Percentiles rank a stretch among this genome's conserved stretches.
phyloP scores from a whole-genome alignment of 2,888 invertebrate genomes.

The Myathropa florea region DNA sequence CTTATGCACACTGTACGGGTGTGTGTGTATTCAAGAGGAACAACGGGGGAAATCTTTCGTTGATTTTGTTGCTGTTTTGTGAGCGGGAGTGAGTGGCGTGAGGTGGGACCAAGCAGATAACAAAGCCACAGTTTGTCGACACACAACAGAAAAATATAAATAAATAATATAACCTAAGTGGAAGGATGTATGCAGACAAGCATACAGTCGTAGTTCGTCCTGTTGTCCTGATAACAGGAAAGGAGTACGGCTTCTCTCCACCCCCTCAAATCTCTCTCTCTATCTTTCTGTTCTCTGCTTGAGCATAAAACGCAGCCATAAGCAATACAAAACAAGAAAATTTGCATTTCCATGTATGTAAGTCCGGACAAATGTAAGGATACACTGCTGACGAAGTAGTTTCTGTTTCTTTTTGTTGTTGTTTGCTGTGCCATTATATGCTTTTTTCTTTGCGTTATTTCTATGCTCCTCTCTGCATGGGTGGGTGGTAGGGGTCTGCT shows the following conservation, averaged over 20 bases:
- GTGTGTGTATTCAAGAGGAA: too few relatives aligned
- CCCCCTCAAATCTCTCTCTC: neutral
- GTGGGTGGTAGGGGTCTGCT: neutral
- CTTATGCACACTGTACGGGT: too few relatives aligned
- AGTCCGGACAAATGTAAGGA: conserved; percentile 62
- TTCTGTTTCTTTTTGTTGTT: conserved; percentile 34
- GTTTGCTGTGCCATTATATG: conserved; percentile 3
- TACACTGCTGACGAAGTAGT: conserved; percentile 69
- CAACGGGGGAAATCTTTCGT: conserved; percentile 31
- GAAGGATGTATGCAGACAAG: conserved; percentile 50
- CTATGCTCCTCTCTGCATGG: conserved; percentile 21
- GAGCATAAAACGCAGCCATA: conserved; percentile 69
- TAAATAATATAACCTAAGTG: conserved; percentile 65
- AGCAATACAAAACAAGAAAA: conserved; percentile 71
- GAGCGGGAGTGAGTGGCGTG: neutral
- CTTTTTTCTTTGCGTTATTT: neutral
- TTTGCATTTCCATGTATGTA: conserved; percentile 63
- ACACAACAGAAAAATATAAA: conserved; percentile 68
- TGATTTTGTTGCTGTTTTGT: conserved; percentile 46
- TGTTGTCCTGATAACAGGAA: conserved; percentile 52
- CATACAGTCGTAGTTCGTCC: conserved; percentile 38
- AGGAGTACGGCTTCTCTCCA: conserved; percentile 10
- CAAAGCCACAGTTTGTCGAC: conserved; percentile 68
- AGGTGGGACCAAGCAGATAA: conserved; percentile 8
- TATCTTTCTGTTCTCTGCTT: conserved; percentile 30